Conservation (phyloP, 2,113 vertebrate genomes). For the Stictonetta naevosa region DNA sequence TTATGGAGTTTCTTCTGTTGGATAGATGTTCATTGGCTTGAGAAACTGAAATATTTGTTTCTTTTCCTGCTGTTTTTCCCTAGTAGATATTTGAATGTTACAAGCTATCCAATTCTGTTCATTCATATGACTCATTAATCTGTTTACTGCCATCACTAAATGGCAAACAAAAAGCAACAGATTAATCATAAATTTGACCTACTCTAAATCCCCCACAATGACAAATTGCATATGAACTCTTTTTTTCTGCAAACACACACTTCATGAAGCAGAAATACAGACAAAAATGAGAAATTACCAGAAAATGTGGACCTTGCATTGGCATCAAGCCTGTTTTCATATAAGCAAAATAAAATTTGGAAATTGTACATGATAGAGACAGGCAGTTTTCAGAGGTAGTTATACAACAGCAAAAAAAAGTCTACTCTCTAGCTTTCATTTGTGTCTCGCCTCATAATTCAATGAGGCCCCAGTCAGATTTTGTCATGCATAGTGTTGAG, state of each 20-base stretch:
- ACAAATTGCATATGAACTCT: neutral
- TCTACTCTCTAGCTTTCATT: neutral
- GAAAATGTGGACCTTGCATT: neutral
- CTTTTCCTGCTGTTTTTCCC: neutral
- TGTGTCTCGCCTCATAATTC: neutral
- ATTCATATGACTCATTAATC: neutral
- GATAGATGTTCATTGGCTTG: neutral
- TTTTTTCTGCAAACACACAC: neutral
- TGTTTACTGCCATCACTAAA: slow-evolving; percentile 33
- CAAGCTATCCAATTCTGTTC: slow-evolving; percentile 7
- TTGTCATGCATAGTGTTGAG: neutral
- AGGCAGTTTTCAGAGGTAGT: neutral
- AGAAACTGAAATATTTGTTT: slow-evolving; percentile 28
- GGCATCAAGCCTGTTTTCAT: neutral
- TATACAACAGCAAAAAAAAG: neutral
- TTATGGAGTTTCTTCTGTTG: neutral
- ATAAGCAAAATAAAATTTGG: neutral
- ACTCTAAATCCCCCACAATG: slow-evolving; percentile 3
- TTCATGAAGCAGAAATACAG: neutral
- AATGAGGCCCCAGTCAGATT: neutral
- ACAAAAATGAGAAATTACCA: neutral
- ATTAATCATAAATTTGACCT: slow-evolving; percentile 49
- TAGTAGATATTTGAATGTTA: slow-evolving; percentile 2
- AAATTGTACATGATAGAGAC: neutral
- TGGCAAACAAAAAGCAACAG: slow-evolving; percentile 12